Evolutionary conservation across 2,797 vertebrate species (phyloP).

Genomic region (Karalla daura): DNA sequence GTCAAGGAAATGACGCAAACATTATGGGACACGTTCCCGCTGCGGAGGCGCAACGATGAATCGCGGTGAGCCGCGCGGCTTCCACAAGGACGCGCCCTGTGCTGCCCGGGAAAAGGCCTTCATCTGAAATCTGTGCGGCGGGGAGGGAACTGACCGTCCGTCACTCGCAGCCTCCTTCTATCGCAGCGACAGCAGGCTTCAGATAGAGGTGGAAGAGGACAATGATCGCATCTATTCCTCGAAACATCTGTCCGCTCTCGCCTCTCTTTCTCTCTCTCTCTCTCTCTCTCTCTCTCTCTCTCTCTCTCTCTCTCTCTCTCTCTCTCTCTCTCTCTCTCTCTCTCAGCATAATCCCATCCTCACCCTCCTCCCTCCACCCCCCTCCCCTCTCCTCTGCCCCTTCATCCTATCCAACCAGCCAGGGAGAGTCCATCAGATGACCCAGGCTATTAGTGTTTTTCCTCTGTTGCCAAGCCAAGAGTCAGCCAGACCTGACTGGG

Average conservation of each 20-base stretch:
- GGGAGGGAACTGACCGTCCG: constrained; percentile 26
- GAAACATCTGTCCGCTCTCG: constrained; percentile 25
- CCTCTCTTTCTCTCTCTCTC: no score
- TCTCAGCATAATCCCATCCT: constrained; percentile 41
- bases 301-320: constrained; percentile 1
- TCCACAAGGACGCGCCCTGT: not conserved
- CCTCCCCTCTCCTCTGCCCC: constrained; percentile 15
- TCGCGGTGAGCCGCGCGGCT: no score
- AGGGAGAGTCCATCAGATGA: constrained; percentile 57
- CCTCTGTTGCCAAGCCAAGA: constrained; percentile 39
- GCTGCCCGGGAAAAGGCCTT: constrained; percentile 7
- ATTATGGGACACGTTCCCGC: no score
- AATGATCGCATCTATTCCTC: constrained; percentile 50
- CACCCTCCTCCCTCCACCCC: constrained; percentile 19
- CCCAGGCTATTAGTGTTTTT: constrained; percentile 43
- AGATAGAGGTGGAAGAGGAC: constrained; percentile 61
- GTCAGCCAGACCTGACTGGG: constrained; percentile 55
- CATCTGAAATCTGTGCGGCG: not conserved
- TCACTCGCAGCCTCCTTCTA: constrained; percentile 55
- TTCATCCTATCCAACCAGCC: constrained; percentile 54
- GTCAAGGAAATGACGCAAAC: no score
- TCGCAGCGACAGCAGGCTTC: constrained; percentile 35
- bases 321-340: not conserved
- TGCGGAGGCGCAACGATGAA: no score
- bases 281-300: constrained; percentile 38